Conservation (phyloP, 2,797 vertebrate genomes). For the Brotula barbata region DNA sequence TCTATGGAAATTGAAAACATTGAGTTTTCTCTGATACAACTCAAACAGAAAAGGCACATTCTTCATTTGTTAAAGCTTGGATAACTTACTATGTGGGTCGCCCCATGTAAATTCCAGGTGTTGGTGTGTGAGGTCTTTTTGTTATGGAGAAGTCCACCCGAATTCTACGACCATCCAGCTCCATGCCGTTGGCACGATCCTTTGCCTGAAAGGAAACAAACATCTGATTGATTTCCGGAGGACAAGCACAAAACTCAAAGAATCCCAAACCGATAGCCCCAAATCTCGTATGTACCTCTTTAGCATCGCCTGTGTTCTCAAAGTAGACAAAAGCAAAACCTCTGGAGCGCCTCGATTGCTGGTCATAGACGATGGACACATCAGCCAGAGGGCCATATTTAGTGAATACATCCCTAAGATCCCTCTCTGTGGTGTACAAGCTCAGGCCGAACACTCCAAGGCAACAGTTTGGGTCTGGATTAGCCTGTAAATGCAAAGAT, state of each 20-base stretch:
- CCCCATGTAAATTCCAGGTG: conserved; percentile 97
- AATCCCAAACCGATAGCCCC: too few species aligned
- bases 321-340: conserved; percentile 98
- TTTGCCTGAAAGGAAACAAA: conserved; percentile 82
- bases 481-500: conserved; percentile 77
- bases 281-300: conserved; percentile 79
- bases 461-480: conserved; percentile 95
- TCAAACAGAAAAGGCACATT: too few species aligned
- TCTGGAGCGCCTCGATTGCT: conserved; percentile 93
- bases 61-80: background rate
- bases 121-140: conserved; percentile 94
- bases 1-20: too few species aligned
- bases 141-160: conserved; percentile 96
- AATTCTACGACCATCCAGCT: conserved; percentile 93
- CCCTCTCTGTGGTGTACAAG: conserved; percentile 93
- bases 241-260: background rate
- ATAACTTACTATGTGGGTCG: conserved; percentile 92
- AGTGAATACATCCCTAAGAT: conserved; percentile 94
- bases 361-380: conserved; percentile 93
- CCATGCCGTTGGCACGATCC: conserved; percentile 96
- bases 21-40: too few species aligned
- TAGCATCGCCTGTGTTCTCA: conserved; percentile 89
- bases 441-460: conserved; percentile 96
- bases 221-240: background rate
- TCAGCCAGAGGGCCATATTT: conserved; percentile 92